Evolutionary conservation across 1,140 invertebrate species (phyloP), one percentile per base, ranked within the genome.

Genomic region (Drosophila burlai): DNA sequence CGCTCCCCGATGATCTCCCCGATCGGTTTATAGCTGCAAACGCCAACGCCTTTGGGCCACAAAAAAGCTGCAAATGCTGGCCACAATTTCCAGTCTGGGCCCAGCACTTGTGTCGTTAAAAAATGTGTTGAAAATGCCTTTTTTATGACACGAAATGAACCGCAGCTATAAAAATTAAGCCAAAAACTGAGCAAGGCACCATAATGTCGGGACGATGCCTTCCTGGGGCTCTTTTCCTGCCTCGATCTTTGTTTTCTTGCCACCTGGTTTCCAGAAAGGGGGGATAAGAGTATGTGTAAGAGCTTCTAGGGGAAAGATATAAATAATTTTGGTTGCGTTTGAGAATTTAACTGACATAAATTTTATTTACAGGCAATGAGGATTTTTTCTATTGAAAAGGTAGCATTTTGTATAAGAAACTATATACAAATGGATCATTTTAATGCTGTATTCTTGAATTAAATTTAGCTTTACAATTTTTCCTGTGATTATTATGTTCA

Each of bases 71-170:
- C 84, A 83, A 84, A 87, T 78, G 68, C 45, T 78, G 77, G 84
- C 80, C 82, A 89, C 86, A 78, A 67, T 81, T 69, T 63, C 58
- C 67, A 64, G 63, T 18, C 60, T 45, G 50, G 64, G 66, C 54
- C 76, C 61, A 68, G 76, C 80, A 87, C 84, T 87, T 89, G 83
- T 89, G 83, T 89, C 83, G 81, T 87, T 80, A 87, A 86, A 82
- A 81, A 59, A 87, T 89, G 84, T 87, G 84, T 87, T 87, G 84
- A 87, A 87, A 89, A 89, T 79, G 84, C 69, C 69, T 84, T 90
- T 86, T 89, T 89, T 89, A 89, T 79, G 84, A 81, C 74, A 76
- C 85, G 46, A 87, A 87, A 87, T 87, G 81, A 87, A 82, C 85
- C 76, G 78, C 66, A 61, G 66, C 66, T 75, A 90, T 89, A 81